Percentiles rank a stretch among this genome's conserved stretches.
phyloP scores from a whole-genome alignment of 2,797 vertebrate species.

The Rhincodon typus region DNA sequence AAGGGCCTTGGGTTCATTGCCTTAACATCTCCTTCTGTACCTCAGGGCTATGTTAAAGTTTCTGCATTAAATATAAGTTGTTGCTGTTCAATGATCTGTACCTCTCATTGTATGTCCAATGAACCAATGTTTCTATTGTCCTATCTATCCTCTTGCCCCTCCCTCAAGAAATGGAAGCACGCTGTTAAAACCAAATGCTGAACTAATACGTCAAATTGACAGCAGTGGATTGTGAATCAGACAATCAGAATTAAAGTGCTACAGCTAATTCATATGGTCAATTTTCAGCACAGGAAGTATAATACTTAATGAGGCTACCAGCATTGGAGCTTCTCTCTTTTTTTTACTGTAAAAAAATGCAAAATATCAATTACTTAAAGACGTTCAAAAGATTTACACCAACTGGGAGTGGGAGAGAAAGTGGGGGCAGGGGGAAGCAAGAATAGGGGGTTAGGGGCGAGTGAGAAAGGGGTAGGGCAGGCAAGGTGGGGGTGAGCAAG shows the following conservation, averaged over 20 bases:
- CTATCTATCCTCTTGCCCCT: neutral
- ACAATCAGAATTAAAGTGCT: neutral
- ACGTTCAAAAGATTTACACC: neutral
- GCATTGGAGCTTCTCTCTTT: too few species aligned
- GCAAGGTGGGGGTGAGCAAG: too few species aligned
- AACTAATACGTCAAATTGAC: neutral
- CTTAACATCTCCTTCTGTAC: neutral
- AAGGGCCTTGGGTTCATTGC: neutral
- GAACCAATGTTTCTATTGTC: neutral
- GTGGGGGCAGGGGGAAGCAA: too few species aligned
- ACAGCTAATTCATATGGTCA: neutral
- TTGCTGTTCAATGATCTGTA: neutral
- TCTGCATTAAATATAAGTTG: neutral
- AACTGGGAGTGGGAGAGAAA: neutral
- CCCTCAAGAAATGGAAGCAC: neutral
- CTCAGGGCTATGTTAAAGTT: neutral
- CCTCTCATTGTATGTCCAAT: neutral
- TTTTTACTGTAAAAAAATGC: too few species aligned
- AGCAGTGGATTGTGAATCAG: neutral
- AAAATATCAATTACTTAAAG: neutral
- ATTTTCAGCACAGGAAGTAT: neutral
- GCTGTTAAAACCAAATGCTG: neutral
- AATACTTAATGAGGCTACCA: neutral
- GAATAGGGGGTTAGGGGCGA: too few species aligned
- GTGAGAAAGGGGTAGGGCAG: too few species aligned